Evolutionary conservation across 92 coral and sea anemone species (phyloP), one percentile per base, ranked within the genome.

Genomic region (Palythoa grandis): DNA sequence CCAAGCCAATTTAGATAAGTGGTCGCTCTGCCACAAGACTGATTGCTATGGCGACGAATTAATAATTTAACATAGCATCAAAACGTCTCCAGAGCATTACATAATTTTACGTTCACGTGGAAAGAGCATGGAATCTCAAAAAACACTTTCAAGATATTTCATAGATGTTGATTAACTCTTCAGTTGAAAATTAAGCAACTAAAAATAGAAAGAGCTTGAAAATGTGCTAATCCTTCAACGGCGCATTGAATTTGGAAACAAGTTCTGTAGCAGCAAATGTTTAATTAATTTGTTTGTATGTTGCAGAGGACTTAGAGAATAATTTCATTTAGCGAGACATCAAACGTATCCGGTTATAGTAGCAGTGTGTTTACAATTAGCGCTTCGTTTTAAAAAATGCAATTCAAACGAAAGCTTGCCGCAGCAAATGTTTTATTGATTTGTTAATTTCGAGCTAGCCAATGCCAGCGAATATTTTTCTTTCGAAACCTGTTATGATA

Each of bases 1-100:
- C 6, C 57, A 50, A 15, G 83, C 71, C 70, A 78, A 78, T 78
- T 78, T 78, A 65, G 23, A 52, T 78, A 78, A 78, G 71, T 78
- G 79, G 78, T 47, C n/a, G 52, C 11, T 61, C 67, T 78, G 20
- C 72, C 83, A 29, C 83, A 61, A 63, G 40, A 10, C 37, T 22
- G 38, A 43, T 78, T 63, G 67, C 72, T 61, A 78, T 78, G 71
- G 38, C 24, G 60, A 38, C 83, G 7, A 11, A 63, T 78, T 7
- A 78, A 78, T 78, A 60, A 78, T 78, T 78, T 13, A 78, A 47
- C 15, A 47, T n/a, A 40, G 72, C 72, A 65, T 78, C 53, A 12
- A 43, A 39, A 40, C 35, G 0, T 78, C 83, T 5, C 61, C 70
- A 65, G 35, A 65, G 12, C 5, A 19, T 8, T n/a, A 61, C 7